Conservation (phyloP, 2,797 vertebrate genomes). For the Atherinosoma microstoma region DNA sequence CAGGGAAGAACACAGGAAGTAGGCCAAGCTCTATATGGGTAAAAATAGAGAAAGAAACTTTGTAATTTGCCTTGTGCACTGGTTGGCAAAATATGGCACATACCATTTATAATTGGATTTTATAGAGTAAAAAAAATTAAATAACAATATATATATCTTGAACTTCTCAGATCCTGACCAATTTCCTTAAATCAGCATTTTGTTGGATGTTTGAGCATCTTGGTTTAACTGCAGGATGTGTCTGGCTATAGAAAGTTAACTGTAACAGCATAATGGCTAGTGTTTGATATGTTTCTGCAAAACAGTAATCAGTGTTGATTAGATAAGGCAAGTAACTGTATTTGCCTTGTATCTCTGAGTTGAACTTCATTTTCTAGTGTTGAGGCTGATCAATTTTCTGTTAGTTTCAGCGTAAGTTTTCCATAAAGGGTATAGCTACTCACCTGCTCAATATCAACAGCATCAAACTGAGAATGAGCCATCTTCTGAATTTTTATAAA, state of each 20-base stretch:
- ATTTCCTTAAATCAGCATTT: background rate
- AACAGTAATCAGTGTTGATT: no score
- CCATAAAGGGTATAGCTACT: no score
- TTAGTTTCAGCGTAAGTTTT: no score
- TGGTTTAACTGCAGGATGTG: background rate
- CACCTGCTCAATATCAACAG: no score
- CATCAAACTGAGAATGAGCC: background rate
- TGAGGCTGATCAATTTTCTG: background rate
- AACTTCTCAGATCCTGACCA: background rate
- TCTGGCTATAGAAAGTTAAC: background rate
- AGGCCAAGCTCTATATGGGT: slow-evolving; percentile 81
- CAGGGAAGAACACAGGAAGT: slow-evolving; percentile 75
- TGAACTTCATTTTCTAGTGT: background rate
- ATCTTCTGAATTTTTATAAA: no score
- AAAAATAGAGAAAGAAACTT: slow-evolving; percentile 81
- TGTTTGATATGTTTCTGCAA: no score
- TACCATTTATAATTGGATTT: background rate
- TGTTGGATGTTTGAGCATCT: background rate
- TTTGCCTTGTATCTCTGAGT: background rate
- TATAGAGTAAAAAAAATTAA: background rate
- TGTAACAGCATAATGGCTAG: background rate
- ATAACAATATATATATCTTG: no score
- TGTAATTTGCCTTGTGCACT: slow-evolving; percentile 52
- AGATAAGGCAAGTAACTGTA: background rate
- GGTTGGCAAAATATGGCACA: slow-evolving; percentile 50